Conservation (phyloP, 2,113 vertebrate genomes). For the Dipodomys stephensi region DNA sequence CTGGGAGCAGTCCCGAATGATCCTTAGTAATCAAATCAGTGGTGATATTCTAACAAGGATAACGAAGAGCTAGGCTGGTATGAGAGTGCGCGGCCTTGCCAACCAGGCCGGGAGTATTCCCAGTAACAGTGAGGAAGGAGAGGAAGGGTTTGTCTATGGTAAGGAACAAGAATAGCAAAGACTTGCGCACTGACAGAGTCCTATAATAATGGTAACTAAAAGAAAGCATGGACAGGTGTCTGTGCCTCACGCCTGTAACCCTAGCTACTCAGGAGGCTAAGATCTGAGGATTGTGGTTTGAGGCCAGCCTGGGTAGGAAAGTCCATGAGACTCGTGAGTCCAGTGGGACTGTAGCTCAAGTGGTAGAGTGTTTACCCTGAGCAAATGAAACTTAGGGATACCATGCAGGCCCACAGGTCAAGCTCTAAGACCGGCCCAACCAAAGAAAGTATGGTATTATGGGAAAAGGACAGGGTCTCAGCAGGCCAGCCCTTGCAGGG, state of each 20-base stretch:
- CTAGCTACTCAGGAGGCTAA: no score
- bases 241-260: no score
- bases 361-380: no score
- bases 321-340: no score
- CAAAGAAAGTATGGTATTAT: no score
- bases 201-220: not conserved
- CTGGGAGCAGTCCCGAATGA: not conserved
- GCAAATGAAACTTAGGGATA: no score
- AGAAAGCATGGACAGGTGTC: not conserved
- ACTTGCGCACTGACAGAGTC: not conserved
- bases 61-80: not conserved
- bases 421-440: no score
- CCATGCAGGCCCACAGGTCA: no score
- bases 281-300: no score
- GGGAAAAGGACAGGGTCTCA: not conserved
- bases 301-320: no score
- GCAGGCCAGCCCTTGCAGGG: not conserved
- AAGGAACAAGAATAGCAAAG: not conserved
- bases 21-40: not conserved
- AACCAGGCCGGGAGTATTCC: not conserved
- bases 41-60: not conserved
- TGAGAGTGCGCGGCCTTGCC: not conserved
- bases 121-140: not conserved
- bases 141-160: not conserved
- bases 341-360: no score